Base-by-base conservation (phyloP, 2,113 vertebrate species). In the Aphyosemion australe region DNA sequence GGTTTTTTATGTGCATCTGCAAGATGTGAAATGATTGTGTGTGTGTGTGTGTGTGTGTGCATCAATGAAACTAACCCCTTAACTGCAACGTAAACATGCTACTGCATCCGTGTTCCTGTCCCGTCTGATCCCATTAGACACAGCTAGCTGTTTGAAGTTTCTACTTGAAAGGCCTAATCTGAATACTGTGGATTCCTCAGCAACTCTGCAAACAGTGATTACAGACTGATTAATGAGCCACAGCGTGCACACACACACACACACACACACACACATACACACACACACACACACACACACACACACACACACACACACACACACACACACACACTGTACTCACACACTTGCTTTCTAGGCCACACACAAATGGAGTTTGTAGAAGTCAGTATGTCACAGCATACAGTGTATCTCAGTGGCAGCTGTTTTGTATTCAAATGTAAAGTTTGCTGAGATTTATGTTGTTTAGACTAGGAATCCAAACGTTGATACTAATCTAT, bases 141-240 rank as follows among this genome's bases (percentile, higher is more conserved):
- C 69, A n/a, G 49, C 57, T 34, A 37, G 21, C 69, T 74, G 86
- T 92, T 91, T 91, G 90, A 93, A 90, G 90, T 90, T 74, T 71
- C 50, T 51, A 89, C 90, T 89, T 91, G 82, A 92, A 92, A 91
- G 89, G 59, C 63, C 79, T 85, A 71, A 87, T 89, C 74, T 89
- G 72, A 91, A 89, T 87, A 75, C 84, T 73, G 77, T 73, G 77
- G 78, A 84, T 79, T 86, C 72, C 72, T 75, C 63, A 72, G 79
- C 56, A 85, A 74, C 83, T 84, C 83, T 73, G 83, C 85, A 88
- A 89, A 88, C 86, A 85, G 83, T 90, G 90, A 91, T 91, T 91
- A 90, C 82, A 76, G 65, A 72, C 85, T 85, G 90, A 91, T 92
- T 92, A 91, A 92, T 91, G 83, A 90, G 78, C 69, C 70, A 46